Base-by-base conservation (phyloP, 2,797 vertebrate species). In the Sparus aurata region DNA sequence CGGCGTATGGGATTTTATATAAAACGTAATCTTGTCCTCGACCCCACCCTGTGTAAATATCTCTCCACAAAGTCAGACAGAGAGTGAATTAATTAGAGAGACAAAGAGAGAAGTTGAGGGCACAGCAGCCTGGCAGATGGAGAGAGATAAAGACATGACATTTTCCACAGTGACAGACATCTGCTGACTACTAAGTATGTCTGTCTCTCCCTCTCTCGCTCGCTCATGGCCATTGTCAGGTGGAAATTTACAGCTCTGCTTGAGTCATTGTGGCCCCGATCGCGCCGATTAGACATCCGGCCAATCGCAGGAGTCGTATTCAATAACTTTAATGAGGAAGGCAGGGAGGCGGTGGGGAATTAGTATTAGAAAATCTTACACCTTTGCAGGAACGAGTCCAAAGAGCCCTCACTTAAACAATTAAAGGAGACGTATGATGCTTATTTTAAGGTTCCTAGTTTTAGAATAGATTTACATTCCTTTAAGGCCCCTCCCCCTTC, bases 161-260 rank as follows among this genome's bases (percentile, higher is more conserved):
- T 89, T 88, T 88, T 84, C 73, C 73, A 81, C 80, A 60, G 68
- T 74, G 73, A 80, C 80, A 84, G 73, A 77, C 87, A 74, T 84
- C 80, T 83, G 79, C 86, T 85, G 89, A 91, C 85, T 88, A 53
- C 64, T 71, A 75, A 88, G 61, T 74, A 55, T 77, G 54, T 66
- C 71, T 70, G 2, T 34, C 52, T 73, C 53, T 64, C 52, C 5
- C 49, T 45, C 49, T 43, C 43, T 30, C 55, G 34, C 45, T 20
- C 25, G 30, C 30, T 69, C 47, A 16, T 30, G 13, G 65, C 46
- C 57, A 2, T 20, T 57, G 73, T 59, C 45, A 8, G 53, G 73
- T 90, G 88, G 91, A 90, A 87, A 89, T 89, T 83, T 89, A 90
- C 88, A 79, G 85, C 77, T 58, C 43, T 16, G 49, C 38, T 55